These are phyloP conservation scores for Drosophila sp. DNA, from an alignment of 1,140 invertebrate species.

Conservation along the genomic window DNA sequence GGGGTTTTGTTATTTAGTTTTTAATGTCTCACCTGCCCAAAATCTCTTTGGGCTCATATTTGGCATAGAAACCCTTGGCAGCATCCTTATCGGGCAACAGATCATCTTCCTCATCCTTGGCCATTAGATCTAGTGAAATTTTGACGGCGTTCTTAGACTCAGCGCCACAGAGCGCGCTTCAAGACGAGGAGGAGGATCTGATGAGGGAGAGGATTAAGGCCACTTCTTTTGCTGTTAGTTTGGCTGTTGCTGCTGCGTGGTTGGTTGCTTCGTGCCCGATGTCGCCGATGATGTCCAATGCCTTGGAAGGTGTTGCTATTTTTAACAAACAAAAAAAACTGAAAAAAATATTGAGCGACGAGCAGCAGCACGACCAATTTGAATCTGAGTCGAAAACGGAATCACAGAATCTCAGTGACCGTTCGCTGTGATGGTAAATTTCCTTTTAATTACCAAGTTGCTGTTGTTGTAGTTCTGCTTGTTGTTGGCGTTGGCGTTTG, in stretches of 20 bases:
- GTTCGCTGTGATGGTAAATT: slow-evolving; percentile 42
- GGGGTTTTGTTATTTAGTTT: neutral
- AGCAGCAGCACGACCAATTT: slow-evolving; percentile 21
- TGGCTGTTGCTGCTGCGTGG: neutral
- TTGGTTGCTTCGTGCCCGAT: neutral
- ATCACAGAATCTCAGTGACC: slow-evolving; percentile 35
- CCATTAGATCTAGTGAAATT: slow-evolving; percentile 83
- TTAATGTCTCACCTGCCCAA: slow-evolving; percentile 91
- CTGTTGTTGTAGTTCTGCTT: slow-evolving; percentile 32
- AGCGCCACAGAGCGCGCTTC: slow-evolving; percentile 23
- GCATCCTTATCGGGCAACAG: slow-evolving; percentile 94
- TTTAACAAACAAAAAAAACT: slow-evolving; percentile 39
- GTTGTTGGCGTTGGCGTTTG: slow-evolving; percentile 24
- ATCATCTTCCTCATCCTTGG: slow-evolving; percentile 92
- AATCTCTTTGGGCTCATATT: slow-evolving; percentile 99
- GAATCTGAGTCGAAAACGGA: slow-evolving; percentile 49
- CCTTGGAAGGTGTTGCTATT: slow-evolving; percentile 52
- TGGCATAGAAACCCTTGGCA: slow-evolving; percentile 97
- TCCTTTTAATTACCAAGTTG: slow-evolving; percentile 74
- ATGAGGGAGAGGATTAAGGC: neutral
- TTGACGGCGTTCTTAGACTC: slow-evolving; percentile 58
- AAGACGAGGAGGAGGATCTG: neutral
- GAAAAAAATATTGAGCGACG: slow-evolving; percentile 25
- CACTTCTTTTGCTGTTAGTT: slow-evolving; percentile 1
- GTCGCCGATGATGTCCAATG: neutral